These are phyloP conservation scores for Phlogophora meticulosa DNA, from an alignment of 2,888 invertebrate genomes.

Conservation along the genomic window DNA sequence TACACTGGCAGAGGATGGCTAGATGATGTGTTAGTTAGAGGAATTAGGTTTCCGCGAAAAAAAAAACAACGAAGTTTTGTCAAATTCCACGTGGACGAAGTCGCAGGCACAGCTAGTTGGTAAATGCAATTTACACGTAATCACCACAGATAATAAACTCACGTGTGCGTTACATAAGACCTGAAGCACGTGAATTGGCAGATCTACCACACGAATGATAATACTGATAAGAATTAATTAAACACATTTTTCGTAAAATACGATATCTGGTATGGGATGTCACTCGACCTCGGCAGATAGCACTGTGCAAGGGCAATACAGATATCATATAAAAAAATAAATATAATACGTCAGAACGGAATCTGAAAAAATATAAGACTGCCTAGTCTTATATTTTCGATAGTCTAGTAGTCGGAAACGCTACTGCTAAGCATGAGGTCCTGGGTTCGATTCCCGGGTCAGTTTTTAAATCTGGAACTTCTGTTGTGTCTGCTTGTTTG, in stretches of 20 bases:
- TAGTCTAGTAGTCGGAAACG: too few species aligned
- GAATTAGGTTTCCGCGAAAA: too few species aligned
- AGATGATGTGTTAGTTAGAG: too few species aligned
- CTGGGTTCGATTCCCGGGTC: too few species aligned
- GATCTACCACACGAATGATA: slow-evolving; percentile 32
- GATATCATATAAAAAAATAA: slow-evolving; percentile 10
- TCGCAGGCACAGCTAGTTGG: too few species aligned
- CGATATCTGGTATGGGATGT: slow-evolving; percentile 33
- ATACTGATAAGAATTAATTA: slow-evolving; percentile 28
- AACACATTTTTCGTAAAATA: slow-evolving; percentile 18
- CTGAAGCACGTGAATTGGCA: slow-evolving; percentile 30
- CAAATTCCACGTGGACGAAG: too few species aligned
- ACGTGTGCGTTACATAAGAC: slow-evolving; percentile 41
- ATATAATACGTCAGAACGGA: not conserved
- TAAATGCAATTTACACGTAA: slow-evolving; percentile 7
- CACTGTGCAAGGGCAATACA: slow-evolving; percentile 9
- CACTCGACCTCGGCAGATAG: slow-evolving; percentile 25
- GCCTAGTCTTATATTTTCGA: too few species aligned
- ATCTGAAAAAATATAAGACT: not conserved
- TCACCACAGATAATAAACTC: slow-evolving; percentile 37
- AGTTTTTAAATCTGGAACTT: too few species aligned
- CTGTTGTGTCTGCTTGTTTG: too few species aligned
- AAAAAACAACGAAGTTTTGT: too few species aligned
- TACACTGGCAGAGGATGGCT: too few species aligned
- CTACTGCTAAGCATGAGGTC: too few species aligned